A percentile compares a stretch with the other conserved stretches of the same genome.
phyloP scores from a whole-genome alignment of 1,140 invertebrate species.

The Halictus rubicundus region DNA sequence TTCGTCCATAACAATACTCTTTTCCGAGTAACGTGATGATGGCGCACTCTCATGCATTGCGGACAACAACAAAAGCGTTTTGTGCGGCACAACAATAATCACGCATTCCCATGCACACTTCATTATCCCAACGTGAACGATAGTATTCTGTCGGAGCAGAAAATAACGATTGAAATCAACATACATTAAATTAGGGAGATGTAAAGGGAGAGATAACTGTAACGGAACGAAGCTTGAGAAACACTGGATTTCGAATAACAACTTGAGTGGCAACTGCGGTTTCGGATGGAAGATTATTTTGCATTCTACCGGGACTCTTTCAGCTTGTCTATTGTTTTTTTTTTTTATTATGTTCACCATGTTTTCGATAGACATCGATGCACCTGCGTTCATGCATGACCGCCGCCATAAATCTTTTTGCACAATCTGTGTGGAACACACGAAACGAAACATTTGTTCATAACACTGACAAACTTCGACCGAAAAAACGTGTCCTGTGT shows the following conservation, averaged over 20 bases:
- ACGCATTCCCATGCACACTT: not conserved
- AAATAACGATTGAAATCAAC: not conserved
- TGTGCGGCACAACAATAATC: not conserved
- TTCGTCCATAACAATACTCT: no score
- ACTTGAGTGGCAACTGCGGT: conserved; percentile 10
- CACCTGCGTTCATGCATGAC: conserved; percentile 15
- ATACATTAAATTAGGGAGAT: not conserved
- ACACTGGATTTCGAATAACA: conserved; percentile 51
- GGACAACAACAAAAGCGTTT: not conserved
- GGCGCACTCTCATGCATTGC: not conserved
- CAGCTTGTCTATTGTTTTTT: conserved; percentile 1
- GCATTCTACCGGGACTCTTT: conserved; percentile 22
- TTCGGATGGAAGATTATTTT: conserved; percentile 37
- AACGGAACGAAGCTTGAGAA: conserved; percentile 31
- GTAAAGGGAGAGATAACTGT: not conserved
- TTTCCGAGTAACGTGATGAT: not conserved
- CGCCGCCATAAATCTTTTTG: not conserved
- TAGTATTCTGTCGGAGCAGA: not conserved
- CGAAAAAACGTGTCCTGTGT: not conserved
- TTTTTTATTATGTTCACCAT: not conserved
- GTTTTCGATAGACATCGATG: conserved; percentile 17
- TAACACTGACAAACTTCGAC: not conserved
- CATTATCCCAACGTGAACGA: not conserved
- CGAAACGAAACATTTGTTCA: not conserved
- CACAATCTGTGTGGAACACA: conserved; percentile 9